These are phyloP conservation scores for Amphiprion percula DNA, from an alignment of 2,113 vertebrate species.

Conservation along the genomic window DNA sequence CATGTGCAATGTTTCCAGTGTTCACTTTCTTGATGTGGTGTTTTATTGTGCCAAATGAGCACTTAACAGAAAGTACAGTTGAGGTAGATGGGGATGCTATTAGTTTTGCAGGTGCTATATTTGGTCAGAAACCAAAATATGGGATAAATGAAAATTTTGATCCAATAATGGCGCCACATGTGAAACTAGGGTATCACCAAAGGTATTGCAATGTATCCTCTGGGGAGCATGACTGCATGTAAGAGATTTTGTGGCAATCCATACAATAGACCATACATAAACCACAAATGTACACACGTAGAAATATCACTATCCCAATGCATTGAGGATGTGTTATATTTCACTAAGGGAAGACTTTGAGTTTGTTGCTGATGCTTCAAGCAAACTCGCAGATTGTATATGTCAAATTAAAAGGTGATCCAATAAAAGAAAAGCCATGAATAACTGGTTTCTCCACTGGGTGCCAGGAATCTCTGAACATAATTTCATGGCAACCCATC, in stretches of 20 bases:
- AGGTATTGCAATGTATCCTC: background rate
- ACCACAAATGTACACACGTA: background rate
- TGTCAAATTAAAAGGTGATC: background rate
- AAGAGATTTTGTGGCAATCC: background rate
- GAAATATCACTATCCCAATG: background rate
- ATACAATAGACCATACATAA: background rate
- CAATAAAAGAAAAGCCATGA: background rate
- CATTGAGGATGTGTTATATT: background rate
- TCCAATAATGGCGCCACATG: background rate
- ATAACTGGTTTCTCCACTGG: background rate
- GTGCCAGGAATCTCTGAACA: background rate
- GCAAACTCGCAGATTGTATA: background rate
- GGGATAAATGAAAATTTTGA: background rate
- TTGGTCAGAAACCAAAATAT: background rate
- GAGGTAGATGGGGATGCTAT: background rate
- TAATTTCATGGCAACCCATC: constrained; percentile 5
- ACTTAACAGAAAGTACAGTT: background rate
- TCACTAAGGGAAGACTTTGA: background rate
- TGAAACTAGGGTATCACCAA: background rate
- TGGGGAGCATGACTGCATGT: background rate
- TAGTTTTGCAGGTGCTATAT: background rate
- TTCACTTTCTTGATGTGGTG: background rate
- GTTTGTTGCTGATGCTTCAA: background rate
- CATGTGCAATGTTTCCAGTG: background rate
- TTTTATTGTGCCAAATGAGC: background rate